phyloP scores from a whole-genome alignment of 2,797 vertebrate species.

The Lithobates sylvaticus region DNA sequence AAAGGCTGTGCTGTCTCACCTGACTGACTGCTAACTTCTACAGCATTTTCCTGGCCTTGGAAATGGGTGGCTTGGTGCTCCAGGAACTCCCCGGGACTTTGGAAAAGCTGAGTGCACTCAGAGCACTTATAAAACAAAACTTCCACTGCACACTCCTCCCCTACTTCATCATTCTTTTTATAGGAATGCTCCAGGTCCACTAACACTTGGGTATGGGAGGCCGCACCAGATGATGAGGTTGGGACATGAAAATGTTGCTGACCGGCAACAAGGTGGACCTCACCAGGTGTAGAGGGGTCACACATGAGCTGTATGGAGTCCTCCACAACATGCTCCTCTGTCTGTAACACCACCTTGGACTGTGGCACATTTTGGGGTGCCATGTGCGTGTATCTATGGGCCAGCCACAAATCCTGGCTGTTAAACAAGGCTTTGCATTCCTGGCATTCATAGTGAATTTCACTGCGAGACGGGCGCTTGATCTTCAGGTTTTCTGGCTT shows the following conservation, averaged over 20 bases:
- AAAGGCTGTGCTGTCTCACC: neutral
- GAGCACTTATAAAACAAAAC: constrained; percentile 76
- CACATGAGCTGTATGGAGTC: constrained; percentile 49
- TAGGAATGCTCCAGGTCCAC: constrained; percentile 76
- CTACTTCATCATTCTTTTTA: constrained; percentile 66
- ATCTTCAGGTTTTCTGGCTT: constrained; percentile 56
- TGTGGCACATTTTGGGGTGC: constrained; percentile 50
- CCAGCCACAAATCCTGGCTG: constrained; percentile 86
- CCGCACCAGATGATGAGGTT: constrained; percentile 54
- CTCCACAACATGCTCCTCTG: constrained; percentile 32
- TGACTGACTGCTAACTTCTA: neutral
- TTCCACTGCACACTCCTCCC: constrained; percentile 69
- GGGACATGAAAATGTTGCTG: constrained; percentile 59
- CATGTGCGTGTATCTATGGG: constrained; percentile 73
- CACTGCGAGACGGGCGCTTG: constrained; percentile 56
- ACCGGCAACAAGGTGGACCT: constrained; percentile 51
- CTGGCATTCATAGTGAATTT: constrained; percentile 90
- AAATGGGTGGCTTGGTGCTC: constrained; percentile 76
- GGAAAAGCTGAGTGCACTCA: constrained; percentile 75
- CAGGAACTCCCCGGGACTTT: constrained; percentile 71
- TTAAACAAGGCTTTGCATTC: constrained; percentile 89
- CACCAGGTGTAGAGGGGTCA: constrained; percentile 20
- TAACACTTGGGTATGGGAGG: constrained; percentile 65
- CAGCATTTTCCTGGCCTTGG: constrained; percentile 13
- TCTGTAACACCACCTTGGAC: constrained; percentile 16